Evolutionary conservation across 1,140 invertebrate species (phyloP), one percentile per base, ranked within the genome.

Genomic region (Pachyrhynchus sulphureomaculatus): DNA sequence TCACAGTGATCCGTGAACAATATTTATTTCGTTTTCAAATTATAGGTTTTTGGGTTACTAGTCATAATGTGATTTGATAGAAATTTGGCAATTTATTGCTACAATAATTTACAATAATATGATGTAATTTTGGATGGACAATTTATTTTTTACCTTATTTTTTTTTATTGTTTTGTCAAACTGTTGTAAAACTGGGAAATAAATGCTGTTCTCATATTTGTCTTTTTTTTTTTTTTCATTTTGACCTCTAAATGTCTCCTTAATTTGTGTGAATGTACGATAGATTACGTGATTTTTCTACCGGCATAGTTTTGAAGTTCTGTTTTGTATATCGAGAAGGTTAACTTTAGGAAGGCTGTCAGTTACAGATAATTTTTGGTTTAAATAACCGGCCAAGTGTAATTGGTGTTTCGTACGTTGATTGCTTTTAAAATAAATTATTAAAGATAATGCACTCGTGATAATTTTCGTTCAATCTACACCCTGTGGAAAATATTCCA

Each of bases 21-120:
- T 54, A 51, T 51, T 58, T 45, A 60, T 68, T 54, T 64, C 45
- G 13, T 42, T 57, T 54, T 47, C 61, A 59, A 66, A 58, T 53
- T 55, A 23, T 54, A 62, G 55, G 64, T 62, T 66, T 59, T 59
- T 55, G 47, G 62, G 63, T 60, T 69, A 41, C 63, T 65, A 66
- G 58, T 67, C 62, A 67, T 67, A 34, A 48, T 33, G 53, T 57
- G 52, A 32, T 48, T 48, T 8, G 13, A 18, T 32, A 33, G 5
- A 34, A 57, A 23, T 44, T 48, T 4, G 24, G 48, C 47, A 49
- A 52, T 12, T 60, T 20, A 15, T 18, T 32, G 32, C 21, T 21
- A 48, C 44, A 33, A 20, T 12, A 36, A 24, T 45, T 61, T 20
- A 21, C 51, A 26, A 47, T 47, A 12, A 37, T 42, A n/a, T 13